Base-by-base conservation (phyloP, 1,140 invertebrate species). In the Whitmania pigra region DNA sequence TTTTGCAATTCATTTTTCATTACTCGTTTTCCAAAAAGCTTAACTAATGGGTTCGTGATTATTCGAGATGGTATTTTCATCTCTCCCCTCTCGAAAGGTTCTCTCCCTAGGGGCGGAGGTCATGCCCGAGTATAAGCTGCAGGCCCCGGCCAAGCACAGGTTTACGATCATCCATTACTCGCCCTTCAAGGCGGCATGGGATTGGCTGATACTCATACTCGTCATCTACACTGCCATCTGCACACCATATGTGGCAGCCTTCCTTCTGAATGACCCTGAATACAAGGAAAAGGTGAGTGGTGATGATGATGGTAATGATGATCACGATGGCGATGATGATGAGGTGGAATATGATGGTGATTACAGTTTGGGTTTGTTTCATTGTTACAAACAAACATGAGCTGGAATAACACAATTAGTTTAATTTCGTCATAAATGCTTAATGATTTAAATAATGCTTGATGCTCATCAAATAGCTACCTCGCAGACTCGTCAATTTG, bases 181-280 rank as follows among this genome's bases (percentile, higher is more conserved):
- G 74, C 94, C 94, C 74, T 98, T 98, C 85, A 98, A 98, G 84
- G 94, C 94, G 71, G 92, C 93, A 75, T 98, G 95, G 95, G 95
- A 98, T 85, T 98, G 95, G 95, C 88, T 98, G 78, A 97, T 98
- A 78, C 86, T 98, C 40, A 86, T 98, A 71, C 86, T 98, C 71
- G 96, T 99, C 75, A 93, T 98, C 84, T 98, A 99, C 83, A 99
- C 96, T 71, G 95, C 95, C 74, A 96, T 99, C 83, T 95, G 97
- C 83, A 99, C 95, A 73, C 96, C 96, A 9, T 99, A 98, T 83
- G 93, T 95, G 53, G 96, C 95, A 70, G 94, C 95, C 73, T 99
- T 99, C 84, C 87, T 97, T 77, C 88, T 98, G 73, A 93, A 91
- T 78, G 93, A 96, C 53, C 49, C 69, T 75, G 79, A 78, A 74